Conservation (phyloP, 2,113 vertebrate species). For the Dicerorhinus sumatrensis region DNA sequence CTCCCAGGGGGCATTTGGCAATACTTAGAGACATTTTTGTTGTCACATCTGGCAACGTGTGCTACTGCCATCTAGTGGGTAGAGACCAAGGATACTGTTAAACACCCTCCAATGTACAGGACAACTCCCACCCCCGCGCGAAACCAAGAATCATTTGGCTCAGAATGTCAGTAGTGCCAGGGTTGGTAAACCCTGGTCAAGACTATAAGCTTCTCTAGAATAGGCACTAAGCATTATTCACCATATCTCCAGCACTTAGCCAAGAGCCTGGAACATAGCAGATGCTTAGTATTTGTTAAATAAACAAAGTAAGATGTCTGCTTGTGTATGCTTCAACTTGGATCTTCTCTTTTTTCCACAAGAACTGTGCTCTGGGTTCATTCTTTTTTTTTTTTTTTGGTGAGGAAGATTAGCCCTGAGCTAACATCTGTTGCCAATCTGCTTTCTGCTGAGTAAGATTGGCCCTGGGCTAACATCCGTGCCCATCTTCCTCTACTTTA, state of each 20-base stretch:
- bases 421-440: too few species aligned
- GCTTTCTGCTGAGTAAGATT: too few species aligned
- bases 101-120: not conserved
- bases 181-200: not conserved
- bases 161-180: not conserved
- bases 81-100: not conserved
- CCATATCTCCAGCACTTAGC: not conserved
- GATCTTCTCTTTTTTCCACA: not conserved
- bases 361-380: not conserved
- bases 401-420: too few species aligned
- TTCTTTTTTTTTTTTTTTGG: not conserved
- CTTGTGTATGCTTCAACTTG: not conserved
- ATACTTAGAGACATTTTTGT: conserved; percentile 33
- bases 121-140: not conserved
- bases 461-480: too few species aligned
- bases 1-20: not conserved
- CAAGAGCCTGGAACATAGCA: not conserved
- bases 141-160: not conserved
- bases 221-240: not conserved
- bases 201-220: not conserved
- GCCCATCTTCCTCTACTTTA: too few species aligned
- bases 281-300: conserved; percentile 19
- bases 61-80: not conserved
- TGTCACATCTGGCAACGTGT: not conserved
- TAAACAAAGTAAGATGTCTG: not conserved